Percentiles rank a stretch among this genome's conserved stretches.
Evolutionary conservation across 2,113 vertebrate species (phyloP).

Genomic region (Oncorhynchus nerka): DNA sequence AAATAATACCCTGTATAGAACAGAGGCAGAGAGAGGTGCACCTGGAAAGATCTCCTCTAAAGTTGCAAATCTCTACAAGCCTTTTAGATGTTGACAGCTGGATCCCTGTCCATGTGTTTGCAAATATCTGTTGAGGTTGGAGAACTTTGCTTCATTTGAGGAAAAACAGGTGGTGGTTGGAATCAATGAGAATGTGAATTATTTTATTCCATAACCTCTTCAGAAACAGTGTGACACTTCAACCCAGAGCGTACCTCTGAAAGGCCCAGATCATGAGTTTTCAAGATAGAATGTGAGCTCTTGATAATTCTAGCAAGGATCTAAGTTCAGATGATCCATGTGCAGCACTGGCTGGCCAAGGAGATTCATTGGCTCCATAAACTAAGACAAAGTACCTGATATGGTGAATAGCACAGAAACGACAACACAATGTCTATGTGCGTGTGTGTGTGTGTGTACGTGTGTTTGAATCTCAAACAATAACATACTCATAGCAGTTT

Average conservation of each 20-base stretch:
- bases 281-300: too few species aligned
- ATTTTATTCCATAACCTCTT: background rate
- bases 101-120: background rate
- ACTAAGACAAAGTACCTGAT: too few species aligned
- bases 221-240: background rate
- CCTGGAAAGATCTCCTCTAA: background rate
- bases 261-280: too few species aligned
- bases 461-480: too few species aligned
- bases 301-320: too few species aligned
- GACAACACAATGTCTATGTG: too few species aligned
- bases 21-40: background rate
- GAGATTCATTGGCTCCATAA: too few species aligned
- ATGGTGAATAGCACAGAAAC: too few species aligned
- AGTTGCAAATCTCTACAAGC: background rate
- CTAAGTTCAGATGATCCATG: too few species aligned
- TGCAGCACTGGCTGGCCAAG: too few species aligned
- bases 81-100: background rate
- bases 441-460: too few species aligned
- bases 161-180: background rate
- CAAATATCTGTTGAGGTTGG: background rate
- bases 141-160: background rate
- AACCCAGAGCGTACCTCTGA: background rate
- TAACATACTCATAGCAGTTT: too few species aligned
- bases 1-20: slow-evolving; percentile 64
- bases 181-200: background rate